phyloP scores from a whole-genome alignment of 2,888 invertebrate species.

The Chesias legatella region DNA sequence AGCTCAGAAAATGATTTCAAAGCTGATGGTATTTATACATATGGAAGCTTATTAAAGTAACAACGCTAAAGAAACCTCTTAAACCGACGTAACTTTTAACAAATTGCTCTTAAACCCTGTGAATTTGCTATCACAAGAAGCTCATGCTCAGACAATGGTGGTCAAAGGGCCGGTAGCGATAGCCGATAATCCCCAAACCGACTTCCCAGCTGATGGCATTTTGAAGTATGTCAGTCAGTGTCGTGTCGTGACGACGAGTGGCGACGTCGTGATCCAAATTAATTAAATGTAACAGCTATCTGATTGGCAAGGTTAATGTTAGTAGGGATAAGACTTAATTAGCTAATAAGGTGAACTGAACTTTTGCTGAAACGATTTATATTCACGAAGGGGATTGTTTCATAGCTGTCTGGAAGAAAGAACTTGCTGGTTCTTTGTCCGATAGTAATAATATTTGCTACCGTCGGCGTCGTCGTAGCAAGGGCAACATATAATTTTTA shows the following conservation, averaged over 20 bases:
- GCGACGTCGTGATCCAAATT: slow-evolving; percentile 80
- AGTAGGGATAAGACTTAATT: slow-evolving; percentile 53
- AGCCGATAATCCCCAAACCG: slow-evolving; percentile 57
- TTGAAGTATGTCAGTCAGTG: slow-evolving; percentile 77
- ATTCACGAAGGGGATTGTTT: too few species aligned
- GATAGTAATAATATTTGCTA: too few species aligned
- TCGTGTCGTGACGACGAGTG: slow-evolving; percentile 76
- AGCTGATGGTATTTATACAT: too few species aligned
- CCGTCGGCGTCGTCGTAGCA: too few species aligned
- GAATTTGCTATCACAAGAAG: slow-evolving; percentile 35
- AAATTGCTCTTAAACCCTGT: neutral
- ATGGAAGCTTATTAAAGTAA: too few species aligned
- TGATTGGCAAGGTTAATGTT: slow-evolving; percentile 58
- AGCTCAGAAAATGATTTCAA: too few species aligned
- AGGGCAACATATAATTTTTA: too few species aligned
- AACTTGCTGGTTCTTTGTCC: too few species aligned
- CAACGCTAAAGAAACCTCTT: too few species aligned
- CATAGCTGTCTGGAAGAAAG: too few species aligned
- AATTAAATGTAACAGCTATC: slow-evolving; percentile 79
- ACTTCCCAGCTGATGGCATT: slow-evolving; percentile 61
- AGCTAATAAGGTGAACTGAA: slow-evolving; percentile 22
- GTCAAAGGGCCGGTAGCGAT: slow-evolving; percentile 51
- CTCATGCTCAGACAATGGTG: slow-evolving; percentile 42
- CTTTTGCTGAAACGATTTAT: neutral
- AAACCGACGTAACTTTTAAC: too few species aligned